Percentiles rank a stretch among this genome's conserved stretches.
Evolutionary conservation across 2,888 invertebrate genomes (phyloP).

Genomic region (Eristalis tenax): DNA sequence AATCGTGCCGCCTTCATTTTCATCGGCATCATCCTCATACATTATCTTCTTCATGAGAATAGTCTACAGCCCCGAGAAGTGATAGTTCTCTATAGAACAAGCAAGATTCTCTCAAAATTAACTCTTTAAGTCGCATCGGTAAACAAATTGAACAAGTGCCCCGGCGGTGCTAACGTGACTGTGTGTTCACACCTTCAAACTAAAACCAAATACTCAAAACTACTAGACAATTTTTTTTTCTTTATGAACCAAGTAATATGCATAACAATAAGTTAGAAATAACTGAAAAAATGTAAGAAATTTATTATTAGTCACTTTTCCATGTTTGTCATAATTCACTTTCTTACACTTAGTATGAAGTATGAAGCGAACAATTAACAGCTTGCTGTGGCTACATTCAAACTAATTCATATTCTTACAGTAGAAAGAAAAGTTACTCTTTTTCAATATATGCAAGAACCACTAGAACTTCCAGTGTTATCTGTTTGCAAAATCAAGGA

Average conservation of each 20-base stretch:
- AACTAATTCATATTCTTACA: too few species aligned
- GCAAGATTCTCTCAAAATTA: neutral
- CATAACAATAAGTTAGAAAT: conserved; percentile 15
- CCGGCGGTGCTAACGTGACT: too few species aligned
- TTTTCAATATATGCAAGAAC: too few species aligned
- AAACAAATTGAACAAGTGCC: too few species aligned
- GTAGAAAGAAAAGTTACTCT: too few species aligned
- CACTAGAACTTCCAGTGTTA: too few species aligned
- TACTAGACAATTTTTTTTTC: conserved; percentile 6
- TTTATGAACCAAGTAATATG: conserved; percentile 11
- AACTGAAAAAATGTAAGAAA: neutral
- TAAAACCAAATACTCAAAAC: conserved; percentile 22
- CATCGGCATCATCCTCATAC: too few species aligned
- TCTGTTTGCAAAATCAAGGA: too few species aligned
- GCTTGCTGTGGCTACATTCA: neutral
- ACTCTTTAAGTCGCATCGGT: conserved; percentile 1
- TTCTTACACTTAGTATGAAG: conserved; percentile 4
- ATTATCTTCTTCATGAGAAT: conserved; percentile 11
- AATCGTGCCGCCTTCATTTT: too few species aligned
- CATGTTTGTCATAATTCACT: neutral
- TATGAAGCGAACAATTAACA: neutral
- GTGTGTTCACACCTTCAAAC: too few species aligned
- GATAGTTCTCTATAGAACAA: conserved; percentile 15
- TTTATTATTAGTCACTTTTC: neutral
- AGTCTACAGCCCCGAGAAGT: conserved; percentile 15